phyloP scores from a whole-genome alignment of 1,140 invertebrate species.

The Formica selysi region DNA sequence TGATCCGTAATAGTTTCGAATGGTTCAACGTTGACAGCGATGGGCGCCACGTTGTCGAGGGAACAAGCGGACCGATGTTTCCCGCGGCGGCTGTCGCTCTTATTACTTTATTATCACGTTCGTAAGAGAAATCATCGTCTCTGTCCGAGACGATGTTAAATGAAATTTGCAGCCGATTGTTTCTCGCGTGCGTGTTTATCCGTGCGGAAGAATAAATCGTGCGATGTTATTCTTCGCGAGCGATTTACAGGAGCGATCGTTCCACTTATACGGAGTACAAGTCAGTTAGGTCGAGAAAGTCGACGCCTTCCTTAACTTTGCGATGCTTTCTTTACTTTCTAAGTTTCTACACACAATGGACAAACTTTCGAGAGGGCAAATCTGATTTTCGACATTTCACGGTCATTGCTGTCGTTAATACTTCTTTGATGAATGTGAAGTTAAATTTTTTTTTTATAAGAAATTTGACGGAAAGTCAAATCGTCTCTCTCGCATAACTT shows the following conservation, averaged over 20 bases:
- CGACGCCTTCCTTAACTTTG: not conserved
- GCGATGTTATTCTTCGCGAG: slow-evolving; percentile 6
- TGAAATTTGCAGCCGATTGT: slow-evolving; percentile 46
- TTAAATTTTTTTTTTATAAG: not conserved
- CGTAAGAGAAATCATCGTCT: slow-evolving; percentile 50
- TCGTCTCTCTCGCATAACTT: no score
- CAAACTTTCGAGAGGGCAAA: not conserved
- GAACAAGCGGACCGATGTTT: slow-evolving; percentile 57
- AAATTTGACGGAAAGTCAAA: not conserved
- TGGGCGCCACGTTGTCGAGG: slow-evolving; percentile 64
- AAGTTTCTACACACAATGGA: no score
- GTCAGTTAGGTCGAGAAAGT: not conserved
- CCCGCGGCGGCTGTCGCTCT: slow-evolving; percentile 59
- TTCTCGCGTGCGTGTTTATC: not conserved
- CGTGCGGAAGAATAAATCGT: not conserved
- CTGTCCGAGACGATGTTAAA: slow-evolving; percentile 23
- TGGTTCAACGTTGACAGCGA: slow-evolving; percentile 64
- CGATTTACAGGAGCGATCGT: slow-evolving; percentile 1
- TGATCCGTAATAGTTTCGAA: slow-evolving; percentile 79
- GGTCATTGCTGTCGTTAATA: not conserved
- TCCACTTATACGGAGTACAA: not conserved
- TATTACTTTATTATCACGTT: slow-evolving; percentile 60
- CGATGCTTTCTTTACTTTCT: not conserved
- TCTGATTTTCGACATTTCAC: not conserved
- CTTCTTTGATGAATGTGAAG: not conserved